Percentiles rank a stretch among this genome's conserved stretches.
phyloP scores from a whole-genome alignment of 2,113 vertebrate genomes.

The Damaliscus lunatus region DNA sequence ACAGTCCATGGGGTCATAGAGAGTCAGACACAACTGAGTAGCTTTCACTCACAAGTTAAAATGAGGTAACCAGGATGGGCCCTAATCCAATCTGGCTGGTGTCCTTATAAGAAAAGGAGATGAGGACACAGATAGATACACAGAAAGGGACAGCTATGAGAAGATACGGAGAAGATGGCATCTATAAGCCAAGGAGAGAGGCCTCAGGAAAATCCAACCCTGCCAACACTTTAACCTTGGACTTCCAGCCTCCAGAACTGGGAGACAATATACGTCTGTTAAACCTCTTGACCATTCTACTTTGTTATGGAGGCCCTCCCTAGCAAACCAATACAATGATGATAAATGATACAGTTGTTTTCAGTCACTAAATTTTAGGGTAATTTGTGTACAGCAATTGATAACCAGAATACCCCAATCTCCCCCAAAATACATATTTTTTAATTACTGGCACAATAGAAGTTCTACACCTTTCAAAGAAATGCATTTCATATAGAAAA shows the following conservation, averaged over 20 bases:
- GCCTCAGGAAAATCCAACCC: neutral
- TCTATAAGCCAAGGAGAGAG: neutral
- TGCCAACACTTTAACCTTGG: neutral
- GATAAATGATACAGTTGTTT: neutral
- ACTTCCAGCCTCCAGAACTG: neutral
- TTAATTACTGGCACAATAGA: neutral
- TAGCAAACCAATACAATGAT: neutral
- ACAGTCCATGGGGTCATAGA: neutral
- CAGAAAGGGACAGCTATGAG: neutral
- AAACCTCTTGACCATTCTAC: neutral
- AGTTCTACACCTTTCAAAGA: neutral
- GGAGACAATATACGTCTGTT: neutral
- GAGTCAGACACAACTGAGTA: neutral
- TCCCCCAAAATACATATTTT: neutral
- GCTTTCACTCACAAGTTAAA: neutral
- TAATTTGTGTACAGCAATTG: neutral
- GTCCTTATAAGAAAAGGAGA: neutral
- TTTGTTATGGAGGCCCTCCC: neutral
- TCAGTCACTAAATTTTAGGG: neutral
- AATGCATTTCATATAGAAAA: neutral
- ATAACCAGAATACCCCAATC: neutral
- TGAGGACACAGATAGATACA: neutral
- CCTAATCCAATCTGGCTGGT: neutral
- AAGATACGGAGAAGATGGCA: neutral
- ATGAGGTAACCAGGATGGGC: neutral